Base-by-base conservation (phyloP, 2,888 invertebrate genomes). In the Siphlonurus alternatus region DNA sequence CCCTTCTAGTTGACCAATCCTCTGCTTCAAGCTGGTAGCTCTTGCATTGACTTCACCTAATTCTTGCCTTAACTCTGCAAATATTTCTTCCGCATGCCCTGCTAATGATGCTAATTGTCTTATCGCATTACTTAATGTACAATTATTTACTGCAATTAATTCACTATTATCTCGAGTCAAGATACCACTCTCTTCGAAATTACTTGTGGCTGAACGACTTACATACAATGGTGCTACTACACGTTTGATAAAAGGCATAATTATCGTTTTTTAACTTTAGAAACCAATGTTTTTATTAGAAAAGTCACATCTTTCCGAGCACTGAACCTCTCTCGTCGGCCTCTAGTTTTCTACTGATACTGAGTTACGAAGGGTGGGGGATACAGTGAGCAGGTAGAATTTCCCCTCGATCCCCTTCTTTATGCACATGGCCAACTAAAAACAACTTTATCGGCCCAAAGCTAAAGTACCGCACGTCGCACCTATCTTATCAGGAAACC, bases 221-320 rank as follows among this genome's bases (percentile, higher is more conserved):
- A 93, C 78, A 79, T 80, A 85, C 74, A 85, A 86, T 71, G 93
- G 93, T 76, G 88, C 87, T 75, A 93, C 84, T 72, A 85, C 84
- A 72, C 91, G 85, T 75, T 88, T 86, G 74, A 90, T 85, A 81
- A 92, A 92, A 77, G 93, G 92, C 92, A 93, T 92, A 72, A 79
- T 56, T 7, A 56, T 18, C 22, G 7, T 56, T 56, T 56, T n/a
- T 38, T 10, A 38, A 10, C 15, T 38, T 10, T 15, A 38, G 15
- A 38, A 38, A 15, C 38, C 15, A 38, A 38, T 38, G 15, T 38
- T 38, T 38, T 10, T 38, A 15, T 10, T 38, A 38, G 5, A 38
- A 10, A 38, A 38, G 38, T 38, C 38, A 38, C 38, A 38, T 38
- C 15, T 38, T 38, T 38, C 15, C 38, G 15, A 38, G 15, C 38